These are phyloP conservation scores for Vanessa atalanta DNA, from an alignment of 1,140 invertebrate species.

Conservation along the genomic window DNA sequence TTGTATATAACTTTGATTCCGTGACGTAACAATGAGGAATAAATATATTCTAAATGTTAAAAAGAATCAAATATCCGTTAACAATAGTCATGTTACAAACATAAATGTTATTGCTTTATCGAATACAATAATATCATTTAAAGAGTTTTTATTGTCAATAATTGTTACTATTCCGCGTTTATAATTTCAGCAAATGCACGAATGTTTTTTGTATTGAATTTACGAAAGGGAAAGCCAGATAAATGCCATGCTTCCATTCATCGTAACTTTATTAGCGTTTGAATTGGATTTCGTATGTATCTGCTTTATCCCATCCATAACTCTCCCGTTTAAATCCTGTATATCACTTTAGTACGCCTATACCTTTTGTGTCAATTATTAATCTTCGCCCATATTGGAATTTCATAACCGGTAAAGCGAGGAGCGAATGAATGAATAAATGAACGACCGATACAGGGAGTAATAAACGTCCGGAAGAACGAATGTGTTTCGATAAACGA, in stretches of 20 bases:
- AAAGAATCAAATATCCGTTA: background rate
- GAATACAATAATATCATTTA: background rate
- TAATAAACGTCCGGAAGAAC: conserved; percentile 47
- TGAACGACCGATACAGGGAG: conserved; percentile 33
- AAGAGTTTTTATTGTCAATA: background rate
- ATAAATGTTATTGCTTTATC: background rate
- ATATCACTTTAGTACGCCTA: conserved; percentile 18
- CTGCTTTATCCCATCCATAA: conserved; percentile 24
- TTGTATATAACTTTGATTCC: conserved; percentile 1
- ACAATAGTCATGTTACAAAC: background rate
- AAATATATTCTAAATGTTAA: background rate
- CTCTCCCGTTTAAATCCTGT: conserved; percentile 20
- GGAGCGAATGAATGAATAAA: conserved; percentile 36
- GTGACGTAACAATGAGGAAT: background rate
- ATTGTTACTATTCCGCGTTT: background rate
- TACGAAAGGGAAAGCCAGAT: conserved; percentile 4
- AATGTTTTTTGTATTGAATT: conserved; percentile 3
- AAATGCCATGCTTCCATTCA: conserved; percentile 10
- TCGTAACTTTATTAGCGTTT: conserved; percentile 21
- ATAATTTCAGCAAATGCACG: background rate
- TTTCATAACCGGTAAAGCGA: conserved; percentile 19
- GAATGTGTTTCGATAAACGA: conserved; percentile 43
- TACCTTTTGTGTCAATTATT: conserved; percentile 26
- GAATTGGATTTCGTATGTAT: conserved; percentile 22
- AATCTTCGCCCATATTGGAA: conserved; percentile 21